These are phyloP conservation scores for Tenthredo livida DNA, from an alignment of 2,888 invertebrate genomes.

Conservation along the genomic window DNA sequence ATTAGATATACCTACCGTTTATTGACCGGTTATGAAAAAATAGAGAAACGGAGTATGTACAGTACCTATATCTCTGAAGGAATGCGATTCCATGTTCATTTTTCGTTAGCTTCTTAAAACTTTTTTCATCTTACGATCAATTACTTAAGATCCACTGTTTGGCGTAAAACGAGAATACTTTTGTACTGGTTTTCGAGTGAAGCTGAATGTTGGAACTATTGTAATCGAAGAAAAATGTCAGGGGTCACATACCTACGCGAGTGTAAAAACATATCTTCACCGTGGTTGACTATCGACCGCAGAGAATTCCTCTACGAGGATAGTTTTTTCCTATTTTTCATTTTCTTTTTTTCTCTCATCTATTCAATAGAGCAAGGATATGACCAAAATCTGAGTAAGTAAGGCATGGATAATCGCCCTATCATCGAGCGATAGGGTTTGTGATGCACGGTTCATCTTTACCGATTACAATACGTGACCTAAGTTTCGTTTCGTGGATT, in stretches of 20 bases:
- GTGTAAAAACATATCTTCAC: conserved; percentile 35
- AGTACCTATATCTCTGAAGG: too few species aligned
- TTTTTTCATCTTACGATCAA: conserved; percentile 7
- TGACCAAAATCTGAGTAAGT: background rate
- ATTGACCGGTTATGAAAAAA: background rate
- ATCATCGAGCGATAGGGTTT: background rate
- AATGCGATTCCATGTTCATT: background rate
- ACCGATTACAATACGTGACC: conserved; percentile 9
- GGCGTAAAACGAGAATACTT: background rate
- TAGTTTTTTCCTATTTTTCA: background rate
- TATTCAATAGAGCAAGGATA: conserved; percentile 15
- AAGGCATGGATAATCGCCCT: conserved; percentile 31
- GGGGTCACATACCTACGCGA: conserved; percentile 31
- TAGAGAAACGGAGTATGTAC: too few species aligned
- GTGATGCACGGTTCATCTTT: background rate
- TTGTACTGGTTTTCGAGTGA: background rate
- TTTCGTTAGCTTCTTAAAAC: background rate
- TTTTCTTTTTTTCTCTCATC: background rate
- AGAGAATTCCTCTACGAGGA: conserved; percentile 5
- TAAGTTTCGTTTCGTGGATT: background rate
- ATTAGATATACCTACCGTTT: background rate
- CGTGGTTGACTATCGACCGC: conserved; percentile 12
- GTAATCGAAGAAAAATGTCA: conserved; percentile 30
- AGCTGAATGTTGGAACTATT: conserved; percentile 21
- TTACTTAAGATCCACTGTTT: background rate